Conservation (phyloP, 1,140 invertebrate species). For the Luehdorfia chinensis region DNA sequence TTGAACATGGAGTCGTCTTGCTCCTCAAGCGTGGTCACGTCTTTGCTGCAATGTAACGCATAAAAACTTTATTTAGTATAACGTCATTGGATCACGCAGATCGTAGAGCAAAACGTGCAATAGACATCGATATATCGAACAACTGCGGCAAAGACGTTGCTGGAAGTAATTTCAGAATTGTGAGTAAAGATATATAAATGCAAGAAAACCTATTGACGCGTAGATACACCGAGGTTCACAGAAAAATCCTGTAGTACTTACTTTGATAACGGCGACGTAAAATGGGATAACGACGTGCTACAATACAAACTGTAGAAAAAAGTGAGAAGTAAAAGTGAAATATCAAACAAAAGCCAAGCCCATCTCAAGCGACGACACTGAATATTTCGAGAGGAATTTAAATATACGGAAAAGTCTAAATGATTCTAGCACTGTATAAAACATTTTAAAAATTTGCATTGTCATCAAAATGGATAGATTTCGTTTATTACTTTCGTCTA, state of each 20-base stretch:
- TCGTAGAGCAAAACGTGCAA: constrained; percentile 9
- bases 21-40: constrained; percentile 62
- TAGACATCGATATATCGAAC: constrained; percentile 11
- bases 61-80: background rate
- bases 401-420: too few species aligned
- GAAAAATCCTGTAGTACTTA: too few species aligned
- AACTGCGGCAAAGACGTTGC: constrained; percentile 1
- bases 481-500: too few species aligned
- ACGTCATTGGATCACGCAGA: background rate
- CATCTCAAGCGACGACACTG: constrained; percentile 47
- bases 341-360: constrained; percentile 26
- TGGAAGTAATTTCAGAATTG: constrained; percentile 3
- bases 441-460: too few species aligned
- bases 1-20: constrained; percentile 82
- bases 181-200: background rate
- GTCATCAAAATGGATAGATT: too few species aligned
- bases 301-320: too few species aligned
- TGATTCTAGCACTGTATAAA: too few species aligned
- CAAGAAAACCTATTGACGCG: background rate
- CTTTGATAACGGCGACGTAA: too few species aligned
- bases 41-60: constrained; percentile 51
- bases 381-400: constrained; percentile 20
- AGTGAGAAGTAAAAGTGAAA: constrained; percentile 19
- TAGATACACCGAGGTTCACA: background rate
- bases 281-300: too few species aligned